phyloP scores from a whole-genome alignment of 2,888 invertebrate species.

The Nephrotoma appendiculata region DNA sequence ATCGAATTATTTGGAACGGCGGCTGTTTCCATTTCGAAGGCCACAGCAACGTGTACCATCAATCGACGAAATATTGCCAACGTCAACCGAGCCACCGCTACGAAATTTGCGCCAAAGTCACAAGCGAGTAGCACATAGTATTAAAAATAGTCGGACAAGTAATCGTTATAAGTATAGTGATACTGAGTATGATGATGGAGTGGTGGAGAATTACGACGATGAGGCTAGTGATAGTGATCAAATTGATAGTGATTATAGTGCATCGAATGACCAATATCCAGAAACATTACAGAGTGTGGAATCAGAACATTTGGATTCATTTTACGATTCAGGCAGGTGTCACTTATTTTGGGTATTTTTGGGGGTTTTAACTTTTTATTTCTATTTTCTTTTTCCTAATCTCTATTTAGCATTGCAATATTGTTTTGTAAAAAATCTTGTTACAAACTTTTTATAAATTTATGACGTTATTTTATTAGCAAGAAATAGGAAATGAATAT shows the following conservation, averaged over 20 bases:
- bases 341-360: background rate
- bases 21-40: constrained; percentile 43
- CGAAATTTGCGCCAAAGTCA: background rate
- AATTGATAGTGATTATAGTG: constrained; percentile 13
- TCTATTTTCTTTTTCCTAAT: background rate
- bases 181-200: background rate
- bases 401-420: background rate
- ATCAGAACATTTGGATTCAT: constrained; percentile 38
- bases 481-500: background rate
- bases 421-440: background rate
- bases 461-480: background rate
- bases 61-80: constrained; percentile 48
- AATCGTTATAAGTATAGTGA: background rate
- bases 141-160: background rate
- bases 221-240: background rate
- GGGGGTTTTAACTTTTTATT: background rate
- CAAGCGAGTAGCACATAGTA: background rate
- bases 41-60: constrained; percentile 38
- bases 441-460: background rate
- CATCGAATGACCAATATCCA: constrained; percentile 25
- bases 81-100: constrained; percentile 23
- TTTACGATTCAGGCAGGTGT: constrained; percentile 6
- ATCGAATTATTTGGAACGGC: constrained; percentile 55
- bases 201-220: background rate
- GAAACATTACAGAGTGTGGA: constrained; percentile 54